Evolutionary conservation across 2,113 vertebrate genomes (phyloP).

Genomic region (Camarhynchus parvulus): DNA sequence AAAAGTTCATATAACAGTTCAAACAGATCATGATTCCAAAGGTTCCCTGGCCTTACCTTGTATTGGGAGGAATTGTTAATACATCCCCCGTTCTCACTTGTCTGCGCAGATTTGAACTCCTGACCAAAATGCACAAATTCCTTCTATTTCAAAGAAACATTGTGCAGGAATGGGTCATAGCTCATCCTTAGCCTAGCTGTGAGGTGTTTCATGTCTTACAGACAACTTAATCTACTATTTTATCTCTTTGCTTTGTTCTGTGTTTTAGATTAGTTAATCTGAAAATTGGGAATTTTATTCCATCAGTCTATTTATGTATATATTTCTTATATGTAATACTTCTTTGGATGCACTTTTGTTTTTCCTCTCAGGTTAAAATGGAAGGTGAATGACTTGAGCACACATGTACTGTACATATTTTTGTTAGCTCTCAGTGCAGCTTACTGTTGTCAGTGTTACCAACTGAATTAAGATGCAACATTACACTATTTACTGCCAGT

Average conservation of each 20-base stretch:
- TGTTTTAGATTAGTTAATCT: not conserved
- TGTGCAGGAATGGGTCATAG: not conserved
- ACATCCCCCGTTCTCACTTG: fast-evolving
- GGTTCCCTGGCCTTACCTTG: not conserved
- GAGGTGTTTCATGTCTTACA: not conserved
- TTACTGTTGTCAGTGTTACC: not conserved
- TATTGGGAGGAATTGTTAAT: not conserved
- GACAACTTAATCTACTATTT: not conserved
- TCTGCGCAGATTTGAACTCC: not conserved
- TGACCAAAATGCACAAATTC: not conserved
- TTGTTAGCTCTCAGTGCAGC: not conserved
- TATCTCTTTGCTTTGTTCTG: not conserved
- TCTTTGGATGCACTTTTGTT: not conserved
- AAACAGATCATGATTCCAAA: not conserved
- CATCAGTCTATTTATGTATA: not conserved
- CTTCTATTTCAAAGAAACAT: not conserved
- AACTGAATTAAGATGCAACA: not conserved
- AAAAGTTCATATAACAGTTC: not conserved
- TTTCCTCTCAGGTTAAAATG: not conserved
- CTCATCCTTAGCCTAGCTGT: not conserved
- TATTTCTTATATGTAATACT: not conserved
- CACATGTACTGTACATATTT: not conserved
- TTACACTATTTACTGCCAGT: not conserved
- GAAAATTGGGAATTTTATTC: not conserved
- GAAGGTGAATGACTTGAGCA: not conserved